Conservation (phyloP, 2,888 invertebrate genomes). For the Marasmarcha lunaedactyla region DNA sequence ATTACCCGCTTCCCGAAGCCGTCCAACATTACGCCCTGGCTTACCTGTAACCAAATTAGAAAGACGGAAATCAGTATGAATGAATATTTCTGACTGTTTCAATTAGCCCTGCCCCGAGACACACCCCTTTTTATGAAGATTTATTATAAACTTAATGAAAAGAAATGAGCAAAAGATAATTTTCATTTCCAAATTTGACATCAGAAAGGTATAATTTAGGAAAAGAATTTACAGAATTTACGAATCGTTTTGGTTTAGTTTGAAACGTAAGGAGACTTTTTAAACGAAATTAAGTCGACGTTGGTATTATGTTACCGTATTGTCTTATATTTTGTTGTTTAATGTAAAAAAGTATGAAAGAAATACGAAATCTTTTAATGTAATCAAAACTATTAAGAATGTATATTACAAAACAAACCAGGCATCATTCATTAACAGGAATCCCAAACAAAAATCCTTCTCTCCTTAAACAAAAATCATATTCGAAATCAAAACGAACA, state of each 20-base stretch:
- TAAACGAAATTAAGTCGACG: too few relatives aligned
- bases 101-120: conserved; percentile 17
- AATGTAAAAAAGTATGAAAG: too few relatives aligned
- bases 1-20: background rate
- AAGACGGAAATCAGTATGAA: conserved; percentile 1
- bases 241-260: background rate
- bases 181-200: background rate
- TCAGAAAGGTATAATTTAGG: too few relatives aligned
- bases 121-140: conserved; percentile 33
- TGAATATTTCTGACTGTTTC: conserved; percentile 10
- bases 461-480: too few relatives aligned
- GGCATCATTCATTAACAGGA: too few relatives aligned
- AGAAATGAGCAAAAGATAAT: conserved; percentile 19
- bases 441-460: background rate
- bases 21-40: conserved; percentile 2
- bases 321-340: too few relatives aligned
- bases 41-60: conserved; percentile 15
- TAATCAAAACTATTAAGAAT: too few relatives aligned
- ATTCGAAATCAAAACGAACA: too few relatives aligned
- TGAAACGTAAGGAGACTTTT: background rate
- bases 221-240: too few relatives aligned
- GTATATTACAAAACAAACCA: too few relatives aligned
- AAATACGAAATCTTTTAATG: too few relatives aligned
- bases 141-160: conserved; percentile 41
- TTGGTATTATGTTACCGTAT: too few relatives aligned